These are phyloP conservation scores for Zoanthus solanderi DNA, from an alignment of 92 coral and sea anemone species.

Conservation along the genomic window DNA sequence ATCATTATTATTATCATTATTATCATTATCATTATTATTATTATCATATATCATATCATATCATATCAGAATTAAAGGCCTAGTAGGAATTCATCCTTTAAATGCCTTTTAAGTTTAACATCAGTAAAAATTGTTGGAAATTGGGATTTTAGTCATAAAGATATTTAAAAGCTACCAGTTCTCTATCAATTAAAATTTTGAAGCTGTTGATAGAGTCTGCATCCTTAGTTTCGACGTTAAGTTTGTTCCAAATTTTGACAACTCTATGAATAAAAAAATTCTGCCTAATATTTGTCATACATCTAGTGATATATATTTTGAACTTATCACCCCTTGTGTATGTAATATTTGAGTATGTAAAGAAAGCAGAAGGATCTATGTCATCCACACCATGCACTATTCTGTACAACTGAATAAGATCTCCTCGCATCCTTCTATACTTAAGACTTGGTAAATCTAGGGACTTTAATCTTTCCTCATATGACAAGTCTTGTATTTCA, in stretches of 20 bases:
- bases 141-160: constrained; percentile 15
- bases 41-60: too few species aligned
- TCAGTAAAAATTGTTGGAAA: constrained; percentile 10
- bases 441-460: constrained; percentile 15
- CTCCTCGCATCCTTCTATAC: constrained; percentile 18
- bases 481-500: constrained; percentile 13
- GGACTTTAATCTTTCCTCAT: constrained; percentile 12
- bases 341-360: constrained; percentile 14
- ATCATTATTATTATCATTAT: too few species aligned
- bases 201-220: constrained; percentile 15
- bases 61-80: constrained; percentile 7
- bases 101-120: constrained; percentile 1
- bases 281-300: too few species aligned
- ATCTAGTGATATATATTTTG: constrained; percentile 14
- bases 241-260: not conserved
- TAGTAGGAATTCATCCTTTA: constrained; percentile 11
- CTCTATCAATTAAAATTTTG: constrained; percentile 11
- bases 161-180: not conserved
- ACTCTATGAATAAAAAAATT: not conserved
- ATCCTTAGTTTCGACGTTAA: not conserved
- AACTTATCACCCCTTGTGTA: constrained; percentile 17
- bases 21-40: too few species aligned
- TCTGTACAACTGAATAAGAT: constrained; percentile 13
- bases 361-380: constrained; percentile 17
- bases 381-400: constrained; percentile 14